Evolutionary conservation across 2,888 invertebrate genomes (phyloP).

Genomic region (Iphiclides podalirius): DNA sequence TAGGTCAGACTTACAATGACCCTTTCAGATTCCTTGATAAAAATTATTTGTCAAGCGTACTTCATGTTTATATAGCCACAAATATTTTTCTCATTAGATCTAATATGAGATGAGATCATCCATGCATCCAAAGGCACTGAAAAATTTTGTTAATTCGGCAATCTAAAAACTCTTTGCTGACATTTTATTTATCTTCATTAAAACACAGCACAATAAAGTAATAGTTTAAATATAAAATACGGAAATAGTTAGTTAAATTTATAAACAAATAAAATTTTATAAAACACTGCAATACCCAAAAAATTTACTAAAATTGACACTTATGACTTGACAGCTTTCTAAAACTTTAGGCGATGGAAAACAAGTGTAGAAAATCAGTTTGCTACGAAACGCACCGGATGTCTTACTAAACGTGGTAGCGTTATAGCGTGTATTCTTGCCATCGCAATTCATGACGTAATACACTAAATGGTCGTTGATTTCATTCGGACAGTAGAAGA

Average conservation of each 20-base stretch:
- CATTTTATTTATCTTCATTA: background rate
- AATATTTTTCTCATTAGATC: constrained; percentile 23
- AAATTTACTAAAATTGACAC: constrained; percentile 32
- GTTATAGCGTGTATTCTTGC: constrained; percentile 50
- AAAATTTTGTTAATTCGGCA: background rate
- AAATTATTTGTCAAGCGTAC: constrained; percentile 1
- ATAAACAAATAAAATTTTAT: constrained; percentile 29
- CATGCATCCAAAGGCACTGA: background rate
- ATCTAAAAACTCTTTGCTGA: background rate
- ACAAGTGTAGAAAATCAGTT: constrained; percentile 13
- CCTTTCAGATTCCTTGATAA: background rate
- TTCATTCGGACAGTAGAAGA: constrained; percentile 14
- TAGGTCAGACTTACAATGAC: constrained; percentile 30
- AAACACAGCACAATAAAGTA: constrained; percentile 43
- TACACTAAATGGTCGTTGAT: constrained; percentile 25
- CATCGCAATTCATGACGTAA: constrained; percentile 65
- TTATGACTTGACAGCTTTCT: constrained; percentile 36
- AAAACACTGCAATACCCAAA: constrained; percentile 45
- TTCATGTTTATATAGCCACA: constrained; percentile 29
- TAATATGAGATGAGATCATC: constrained; percentile 19
- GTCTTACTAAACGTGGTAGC: constrained; percentile 40
- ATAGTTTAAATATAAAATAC: background rate
- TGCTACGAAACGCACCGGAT: background rate
- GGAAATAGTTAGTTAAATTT: constrained; percentile 24
- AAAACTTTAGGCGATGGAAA: constrained; percentile 21